Evolutionary conservation across 2,113 vertebrate genomes (phyloP).

Genomic region (Prietella phreatophila): DNA sequence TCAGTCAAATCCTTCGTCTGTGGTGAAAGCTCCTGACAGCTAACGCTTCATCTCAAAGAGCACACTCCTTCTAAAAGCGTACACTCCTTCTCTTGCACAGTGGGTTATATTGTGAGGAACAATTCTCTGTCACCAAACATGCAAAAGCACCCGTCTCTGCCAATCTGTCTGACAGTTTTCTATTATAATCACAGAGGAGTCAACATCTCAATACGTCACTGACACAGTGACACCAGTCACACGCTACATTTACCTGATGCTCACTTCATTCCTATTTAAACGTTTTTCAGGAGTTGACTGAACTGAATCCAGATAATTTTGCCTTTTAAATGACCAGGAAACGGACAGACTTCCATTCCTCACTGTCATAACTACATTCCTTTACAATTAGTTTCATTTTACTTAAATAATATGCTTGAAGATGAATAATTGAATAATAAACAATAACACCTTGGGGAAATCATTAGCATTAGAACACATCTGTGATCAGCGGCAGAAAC

Average conservation of each 20-base stretch:
- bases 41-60: background rate
- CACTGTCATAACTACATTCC: background rate
- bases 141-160: conserved; percentile 1
- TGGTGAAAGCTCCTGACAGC: background rate
- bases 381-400: background rate
- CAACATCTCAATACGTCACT: background rate
- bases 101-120: background rate
- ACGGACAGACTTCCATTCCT: background rate
- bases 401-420: background rate
- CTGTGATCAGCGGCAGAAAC: background rate
- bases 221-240: conserved; percentile 5
- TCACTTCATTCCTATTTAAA: background rate
- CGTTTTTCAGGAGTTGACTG: background rate
- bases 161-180: background rate
- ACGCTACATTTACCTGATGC: background rate
- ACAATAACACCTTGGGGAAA: background rate
- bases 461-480: background rate
- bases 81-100: background rate
- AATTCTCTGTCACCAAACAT: background rate
- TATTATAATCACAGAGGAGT: background rate
- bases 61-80: background rate
- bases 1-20: background rate
- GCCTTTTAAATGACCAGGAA: background rate
- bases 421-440: background rate
- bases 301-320: background rate